phyloP scores from a whole-genome alignment of 2,888 invertebrate species.

The Tenodera sinensis region DNA sequence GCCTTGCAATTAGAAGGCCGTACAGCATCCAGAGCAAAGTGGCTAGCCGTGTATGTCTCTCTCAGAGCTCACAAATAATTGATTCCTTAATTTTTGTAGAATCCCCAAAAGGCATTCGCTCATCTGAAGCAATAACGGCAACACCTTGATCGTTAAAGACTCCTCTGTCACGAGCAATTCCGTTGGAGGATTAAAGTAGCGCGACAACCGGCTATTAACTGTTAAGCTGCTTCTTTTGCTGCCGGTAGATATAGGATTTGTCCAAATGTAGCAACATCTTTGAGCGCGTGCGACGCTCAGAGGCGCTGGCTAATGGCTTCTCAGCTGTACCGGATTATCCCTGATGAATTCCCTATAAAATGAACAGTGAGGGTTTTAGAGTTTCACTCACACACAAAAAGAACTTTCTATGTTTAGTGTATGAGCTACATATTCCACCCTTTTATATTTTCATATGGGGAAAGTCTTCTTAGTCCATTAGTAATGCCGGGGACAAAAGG shows the following conservation, averaged over 20 bases:
- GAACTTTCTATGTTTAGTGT: not conserved
- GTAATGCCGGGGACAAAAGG: not conserved
- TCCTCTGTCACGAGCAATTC: not conserved
- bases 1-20: not conserved
- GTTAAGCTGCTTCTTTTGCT: not conserved
- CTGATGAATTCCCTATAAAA: constrained; percentile 6
- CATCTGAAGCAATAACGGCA: not conserved
- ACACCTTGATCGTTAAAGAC: not conserved
- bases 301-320: constrained; percentile 3
- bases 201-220: not conserved
- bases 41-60: not conserved
- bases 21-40: not conserved
- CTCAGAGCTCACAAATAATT: not conserved
- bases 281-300: not conserved
- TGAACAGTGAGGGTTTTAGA: not conserved
- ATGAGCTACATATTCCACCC: not conserved
- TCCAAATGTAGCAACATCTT: not conserved
- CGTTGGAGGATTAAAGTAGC: not conserved
- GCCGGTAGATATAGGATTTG: constrained; percentile 6
- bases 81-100: not conserved
- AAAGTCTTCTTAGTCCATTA: constrained; percentile 9
- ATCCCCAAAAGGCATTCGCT: not conserved
- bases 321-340: not conserved
- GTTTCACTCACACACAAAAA: not conserved
- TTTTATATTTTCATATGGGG: not conserved